Conservation (phyloP, 2,113 vertebrate genomes). For the Psittacus erithacus region DNA sequence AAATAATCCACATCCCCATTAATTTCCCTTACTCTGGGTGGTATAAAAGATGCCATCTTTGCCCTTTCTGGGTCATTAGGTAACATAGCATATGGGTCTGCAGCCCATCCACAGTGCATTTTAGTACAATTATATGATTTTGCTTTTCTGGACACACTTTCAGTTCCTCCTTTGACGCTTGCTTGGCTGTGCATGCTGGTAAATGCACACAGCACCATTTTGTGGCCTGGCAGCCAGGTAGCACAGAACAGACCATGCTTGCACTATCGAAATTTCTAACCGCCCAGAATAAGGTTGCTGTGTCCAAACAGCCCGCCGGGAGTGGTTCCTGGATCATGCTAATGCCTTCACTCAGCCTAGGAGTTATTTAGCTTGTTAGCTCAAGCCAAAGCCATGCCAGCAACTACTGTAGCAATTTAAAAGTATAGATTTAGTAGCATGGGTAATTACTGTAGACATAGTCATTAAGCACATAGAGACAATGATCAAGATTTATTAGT, state of each 20-base stretch:
- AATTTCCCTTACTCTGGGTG: not conserved
- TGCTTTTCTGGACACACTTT: not conserved
- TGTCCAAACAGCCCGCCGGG: not conserved
- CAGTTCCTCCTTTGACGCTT: not conserved
- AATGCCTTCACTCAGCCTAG: not conserved
- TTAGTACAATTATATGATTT: not conserved
- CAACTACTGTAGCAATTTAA: not conserved
- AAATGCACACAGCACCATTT: not conserved
- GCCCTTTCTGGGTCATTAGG: not conserved
- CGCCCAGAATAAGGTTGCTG: not conserved
- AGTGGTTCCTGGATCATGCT: not conserved
- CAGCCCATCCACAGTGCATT: not conserved
- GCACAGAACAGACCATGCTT: not conserved
- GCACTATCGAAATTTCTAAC: not conserved
- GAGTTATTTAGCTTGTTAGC: not conserved
- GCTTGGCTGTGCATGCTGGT: not conserved
- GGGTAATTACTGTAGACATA: slow-evolving; percentile 10
- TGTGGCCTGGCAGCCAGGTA: not conserved
- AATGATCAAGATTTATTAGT: not conserved
- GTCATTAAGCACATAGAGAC: not conserved
- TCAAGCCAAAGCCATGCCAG: not conserved
- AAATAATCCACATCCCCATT: not conserved
- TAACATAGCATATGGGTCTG: not conserved
- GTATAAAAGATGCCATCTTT: not conserved
- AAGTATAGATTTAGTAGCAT: slow-evolving; percentile 26